Conservation (phyloP, 2,888 invertebrate species). For the Netelia virgata region DNA sequence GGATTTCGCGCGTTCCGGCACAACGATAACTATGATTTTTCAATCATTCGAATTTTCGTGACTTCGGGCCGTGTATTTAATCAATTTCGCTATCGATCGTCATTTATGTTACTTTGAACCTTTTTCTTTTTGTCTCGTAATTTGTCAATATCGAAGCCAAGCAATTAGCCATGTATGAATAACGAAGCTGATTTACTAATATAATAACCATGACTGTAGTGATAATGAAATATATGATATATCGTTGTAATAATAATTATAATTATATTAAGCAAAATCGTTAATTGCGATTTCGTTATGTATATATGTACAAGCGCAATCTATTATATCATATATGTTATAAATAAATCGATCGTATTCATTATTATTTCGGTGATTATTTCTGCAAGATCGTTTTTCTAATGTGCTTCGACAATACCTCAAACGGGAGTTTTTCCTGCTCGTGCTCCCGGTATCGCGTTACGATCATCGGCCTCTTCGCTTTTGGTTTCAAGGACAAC, state of each 20-base stretch:
- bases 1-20: too few species aligned
- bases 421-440: conserved; percentile 76
- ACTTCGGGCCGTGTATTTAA: neutral
- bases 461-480: conserved; percentile 74
- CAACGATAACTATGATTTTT: too few species aligned
- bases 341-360: conserved; percentile 18
- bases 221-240: conserved; percentile 27
- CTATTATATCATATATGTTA: conserved; percentile 16
- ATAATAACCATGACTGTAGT: too few species aligned
- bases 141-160: conserved; percentile 37
- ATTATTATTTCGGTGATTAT: conserved; percentile 3
- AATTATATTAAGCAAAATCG: neutral
- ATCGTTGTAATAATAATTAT: conserved; percentile 8
- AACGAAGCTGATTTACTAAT: conserved; percentile 17
- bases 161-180: conserved; percentile 20
- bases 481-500: conserved; percentile 76
- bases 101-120: neutral
- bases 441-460: conserved; percentile 75
- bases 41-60: too few species aligned
- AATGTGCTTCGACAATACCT: conserved; percentile 73
- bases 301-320: conserved; percentile 45
- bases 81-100: conserved; percentile 1
- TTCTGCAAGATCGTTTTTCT: conserved; percentile 47
- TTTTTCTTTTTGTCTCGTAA: neutral
- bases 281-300: neutral